A percentile compares a stretch with the other conserved stretches of the same genome.
These are phyloP conservation scores for Holothuria leucospilota DNA, from an alignment of 53 echinoderm and acorn worm genomes.

Conservation along the genomic window DNA sequence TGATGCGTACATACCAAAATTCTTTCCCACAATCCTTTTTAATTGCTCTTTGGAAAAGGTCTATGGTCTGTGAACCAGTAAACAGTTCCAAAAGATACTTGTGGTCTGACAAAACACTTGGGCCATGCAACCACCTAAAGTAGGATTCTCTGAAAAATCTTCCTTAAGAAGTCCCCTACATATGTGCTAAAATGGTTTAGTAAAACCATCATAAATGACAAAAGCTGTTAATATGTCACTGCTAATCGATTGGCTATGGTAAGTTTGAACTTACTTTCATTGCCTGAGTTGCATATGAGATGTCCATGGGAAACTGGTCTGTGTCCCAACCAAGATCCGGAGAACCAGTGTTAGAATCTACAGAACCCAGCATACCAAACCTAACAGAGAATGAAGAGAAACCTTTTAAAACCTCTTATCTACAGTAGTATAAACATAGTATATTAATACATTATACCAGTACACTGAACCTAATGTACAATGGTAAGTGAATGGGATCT, in stretches of 20 bases:
- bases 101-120: background rate
- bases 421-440: background rate
- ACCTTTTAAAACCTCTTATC: background rate
- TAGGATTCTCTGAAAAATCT: background rate
- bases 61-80: too few species aligned
- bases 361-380: constrained; percentile 85
- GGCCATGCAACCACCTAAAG: background rate
- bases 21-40: too few species aligned
- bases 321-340: constrained; percentile 99
- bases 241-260: too few species aligned
- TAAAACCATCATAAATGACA: too few species aligned
- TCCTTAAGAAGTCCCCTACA: too few species aligned
- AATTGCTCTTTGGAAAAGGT: too few species aligned
- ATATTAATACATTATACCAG: background rate
- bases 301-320: constrained; percentile 98
- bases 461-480: too few species aligned
- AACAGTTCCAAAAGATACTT: background rate
- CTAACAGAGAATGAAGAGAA: constrained; percentile 36
- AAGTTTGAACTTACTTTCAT: constrained; percentile 73
- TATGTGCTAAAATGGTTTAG: too few species aligned
- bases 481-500: too few species aligned
- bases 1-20: too few species aligned
- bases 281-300: constrained; percentile 76
- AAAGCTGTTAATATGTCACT: background rate
- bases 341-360: constrained; percentile 96